Evolutionary conservation across 2,888 invertebrate genomes (phyloP).

Genomic region (Diplazon laetatorius): DNA sequence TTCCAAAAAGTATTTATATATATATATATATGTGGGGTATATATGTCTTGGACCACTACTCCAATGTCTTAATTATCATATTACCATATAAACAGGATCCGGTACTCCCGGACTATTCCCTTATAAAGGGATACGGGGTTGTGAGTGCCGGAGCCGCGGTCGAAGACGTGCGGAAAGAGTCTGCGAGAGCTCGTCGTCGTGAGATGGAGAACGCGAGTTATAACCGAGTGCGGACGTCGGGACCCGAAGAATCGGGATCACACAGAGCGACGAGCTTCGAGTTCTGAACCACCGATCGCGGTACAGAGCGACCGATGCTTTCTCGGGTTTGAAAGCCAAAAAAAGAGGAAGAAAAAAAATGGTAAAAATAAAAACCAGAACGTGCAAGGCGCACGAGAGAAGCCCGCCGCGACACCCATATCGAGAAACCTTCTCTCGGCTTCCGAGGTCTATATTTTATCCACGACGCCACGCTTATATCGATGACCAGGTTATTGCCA

Average conservation of each 20-base stretch:
- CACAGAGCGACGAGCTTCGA: constrained; percentile 27
- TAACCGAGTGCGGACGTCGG: constrained; percentile 46
- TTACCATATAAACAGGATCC: constrained; percentile 69
- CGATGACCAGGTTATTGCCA: constrained; percentile 50
- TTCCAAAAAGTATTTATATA: no score
- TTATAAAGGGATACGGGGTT: constrained; percentile 63
- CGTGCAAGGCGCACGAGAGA: constrained; percentile 42
- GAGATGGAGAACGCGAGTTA: constrained; percentile 54
- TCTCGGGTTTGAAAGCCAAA: constrained; percentile 50
- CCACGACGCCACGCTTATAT: constrained; percentile 47
- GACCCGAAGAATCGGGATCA: constrained; percentile 51
- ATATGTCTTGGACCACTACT: constrained; percentile 30
- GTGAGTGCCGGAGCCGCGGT: no score
- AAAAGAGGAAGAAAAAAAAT: constrained; percentile 2
- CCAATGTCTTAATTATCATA: constrained; percentile 73
- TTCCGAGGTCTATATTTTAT: constrained; percentile 62
- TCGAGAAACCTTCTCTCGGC: constrained; percentile 56
- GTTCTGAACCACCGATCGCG: not conserved
- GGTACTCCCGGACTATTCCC: constrained; percentile 57
- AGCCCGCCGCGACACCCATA: constrained; percentile 62
- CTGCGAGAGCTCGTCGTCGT: constrained; percentile 46
- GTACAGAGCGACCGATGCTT: constrained; percentile 46
- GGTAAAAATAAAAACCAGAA: not conserved
- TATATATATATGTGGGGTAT: no score
- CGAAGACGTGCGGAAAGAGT: constrained; percentile 52